Evolutionary conservation across 1,140 invertebrate species (phyloP).

Genomic region (Drosophila murphyi): DNA sequence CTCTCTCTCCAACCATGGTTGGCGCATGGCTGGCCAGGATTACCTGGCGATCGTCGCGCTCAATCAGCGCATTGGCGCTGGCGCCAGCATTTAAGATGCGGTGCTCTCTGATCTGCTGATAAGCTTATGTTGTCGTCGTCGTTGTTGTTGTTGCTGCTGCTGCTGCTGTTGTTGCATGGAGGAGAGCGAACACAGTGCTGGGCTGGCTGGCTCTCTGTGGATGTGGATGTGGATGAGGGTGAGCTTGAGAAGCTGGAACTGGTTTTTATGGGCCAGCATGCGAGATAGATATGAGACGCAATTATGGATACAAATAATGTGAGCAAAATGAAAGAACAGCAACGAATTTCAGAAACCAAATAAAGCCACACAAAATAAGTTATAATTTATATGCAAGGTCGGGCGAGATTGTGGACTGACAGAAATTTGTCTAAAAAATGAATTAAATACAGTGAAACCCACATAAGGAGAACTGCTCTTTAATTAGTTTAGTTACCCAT

Average conservation of each 20-base stretch:
- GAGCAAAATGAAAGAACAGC: constrained; percentile 37
- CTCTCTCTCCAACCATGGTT: constrained; percentile 12
- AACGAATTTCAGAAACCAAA: constrained; percentile 28
- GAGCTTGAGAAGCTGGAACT: constrained; percentile 53
- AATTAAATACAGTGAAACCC: constrained; percentile 3
- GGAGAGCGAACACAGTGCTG: constrained; percentile 4
- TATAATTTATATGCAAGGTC: constrained; percentile 22
- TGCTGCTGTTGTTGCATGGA: constrained; percentile 7
- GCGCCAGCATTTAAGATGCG: constrained; percentile 84
- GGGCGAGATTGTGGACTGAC: constrained; percentile 13
- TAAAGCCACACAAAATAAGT: constrained; percentile 16
- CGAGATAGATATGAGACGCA: constrained; percentile 62
- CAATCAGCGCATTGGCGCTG: constrained; percentile 82
- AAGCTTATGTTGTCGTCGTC: constrained; percentile 65
- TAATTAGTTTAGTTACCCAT: too few relatives aligned
- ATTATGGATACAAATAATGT: constrained; percentile 49
- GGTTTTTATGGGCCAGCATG: constrained; percentile 51
- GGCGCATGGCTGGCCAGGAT: constrained; percentile 35
- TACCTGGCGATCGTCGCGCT: constrained; percentile 59
- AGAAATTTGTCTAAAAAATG: constrained; percentile 10
- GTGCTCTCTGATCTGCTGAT: constrained; percentile 82
- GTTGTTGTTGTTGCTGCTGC: constrained; percentile 48
- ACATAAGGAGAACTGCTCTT: not conserved
- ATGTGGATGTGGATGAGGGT: constrained; percentile 12
- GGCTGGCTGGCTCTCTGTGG: constrained; percentile 7